phyloP scores from a whole-genome alignment of 2,113 vertebrate genomes.

The Phoenicopterus ruber region DNA sequence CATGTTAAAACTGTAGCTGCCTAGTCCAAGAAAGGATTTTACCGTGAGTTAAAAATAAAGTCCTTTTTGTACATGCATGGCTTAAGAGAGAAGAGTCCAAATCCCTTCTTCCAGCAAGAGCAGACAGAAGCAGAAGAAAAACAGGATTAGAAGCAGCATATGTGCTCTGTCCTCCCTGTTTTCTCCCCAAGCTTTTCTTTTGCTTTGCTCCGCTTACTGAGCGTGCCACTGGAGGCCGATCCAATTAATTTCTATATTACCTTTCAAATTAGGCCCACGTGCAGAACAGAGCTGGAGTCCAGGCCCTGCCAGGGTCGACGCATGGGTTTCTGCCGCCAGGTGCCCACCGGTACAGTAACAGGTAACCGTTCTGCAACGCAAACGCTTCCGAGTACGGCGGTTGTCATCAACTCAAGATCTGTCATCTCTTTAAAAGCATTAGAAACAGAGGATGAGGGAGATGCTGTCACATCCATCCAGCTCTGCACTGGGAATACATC shows the following conservation, averaged over 20 bases:
- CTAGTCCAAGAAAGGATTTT: constrained; percentile 36
- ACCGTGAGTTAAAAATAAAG: constrained; percentile 54
- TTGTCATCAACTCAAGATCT: neutral
- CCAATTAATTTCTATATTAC: neutral
- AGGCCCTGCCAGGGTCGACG: neutral
- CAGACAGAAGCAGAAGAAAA: constrained; percentile 36
- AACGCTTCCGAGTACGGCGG: accelerated
- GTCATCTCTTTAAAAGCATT: constrained; percentile 45
- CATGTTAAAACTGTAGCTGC: constrained; percentile 22
- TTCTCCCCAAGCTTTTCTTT: neutral
- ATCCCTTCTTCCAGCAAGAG: constrained; percentile 42
- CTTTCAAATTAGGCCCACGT: neutral
- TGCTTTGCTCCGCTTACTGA: neutral
- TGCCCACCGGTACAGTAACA: neutral
- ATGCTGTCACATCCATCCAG: neutral
- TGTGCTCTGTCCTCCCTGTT: neutral
- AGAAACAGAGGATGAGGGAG: constrained; percentile 31
- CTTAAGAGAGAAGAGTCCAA: constrained; percentile 46
- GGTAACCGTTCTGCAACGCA: neutral
- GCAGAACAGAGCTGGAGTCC: neutral
- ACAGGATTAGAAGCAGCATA: constrained; percentile 42
- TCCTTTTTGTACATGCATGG: constrained; percentile 32
- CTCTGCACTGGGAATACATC: neutral
- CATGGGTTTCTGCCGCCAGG: neutral
- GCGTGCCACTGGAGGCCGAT: neutral